Base-by-base conservation (phyloP, 92 coral and sea anemone genomes). In the Paragorgia papillata region DNA sequence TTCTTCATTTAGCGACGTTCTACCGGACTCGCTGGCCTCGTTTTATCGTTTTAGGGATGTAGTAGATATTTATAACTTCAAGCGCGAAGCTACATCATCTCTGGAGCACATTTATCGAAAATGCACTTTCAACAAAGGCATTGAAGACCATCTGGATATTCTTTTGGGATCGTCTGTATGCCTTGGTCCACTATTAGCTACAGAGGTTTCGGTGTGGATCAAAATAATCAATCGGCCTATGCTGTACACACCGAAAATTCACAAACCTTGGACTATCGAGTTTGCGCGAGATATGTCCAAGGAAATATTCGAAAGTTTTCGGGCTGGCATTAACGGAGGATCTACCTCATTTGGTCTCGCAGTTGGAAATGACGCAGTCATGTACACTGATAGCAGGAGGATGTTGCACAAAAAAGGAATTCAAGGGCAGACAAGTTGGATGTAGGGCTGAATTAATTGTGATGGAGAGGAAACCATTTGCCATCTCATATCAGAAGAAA, bases 211-310 rank as follows among this genome's bases (percentile, higher is more conserved):
- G 26, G 3, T 51, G 58, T 51, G 58, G 58, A 51, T 51, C 20
- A 51, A 51, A 22, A 51, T 51, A 3, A 22, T 51, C 17, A 22
- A 7, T 22, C 58, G 58, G 20, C 20, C 9, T 17, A 51, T 51
- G 58, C 8, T 17, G 26, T 51, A 51, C 26, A 51, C 20, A 19
- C 58, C 58, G 21, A 51, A 51, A 22, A 51, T 51, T 17, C 58
- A 51, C 58, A 51, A 51, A 7, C 58, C 58, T 51, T 51, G 58
- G 58, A 6, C 58, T 22, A 51, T 51, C 19, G 26, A 51, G 58
- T 51, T 51, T 51, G 58, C 26, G 6, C 58, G 7, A 7, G 58
- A 51, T 17, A 51, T 51, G 19, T 19, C 58, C 26, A 17, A 51
- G 58, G 21, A 17, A 22, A 17, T 6, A 5, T 51, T 51, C 58